phyloP scores from a whole-genome alignment of 2,797 vertebrate genomes.

The Xiphorhynchus erythropygius region DNA sequence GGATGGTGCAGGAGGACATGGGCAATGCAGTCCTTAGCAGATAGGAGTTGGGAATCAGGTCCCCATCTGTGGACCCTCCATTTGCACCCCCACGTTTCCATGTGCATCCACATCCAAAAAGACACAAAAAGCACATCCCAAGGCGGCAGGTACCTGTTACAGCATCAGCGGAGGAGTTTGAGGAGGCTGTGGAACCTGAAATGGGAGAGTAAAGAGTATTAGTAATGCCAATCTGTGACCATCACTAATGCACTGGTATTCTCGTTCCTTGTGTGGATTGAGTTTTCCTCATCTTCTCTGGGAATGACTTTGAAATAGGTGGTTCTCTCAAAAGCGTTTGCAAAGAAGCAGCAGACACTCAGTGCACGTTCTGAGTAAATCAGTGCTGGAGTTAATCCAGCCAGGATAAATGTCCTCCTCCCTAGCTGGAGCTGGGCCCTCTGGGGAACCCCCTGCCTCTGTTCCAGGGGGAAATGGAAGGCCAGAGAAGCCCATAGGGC shows the following conservation, averaged over 20 bases:
- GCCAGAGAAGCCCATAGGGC: neutral
- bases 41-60: neutral
- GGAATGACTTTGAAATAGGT: neutral
- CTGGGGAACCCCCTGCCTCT: neutral
- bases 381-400: neutral
- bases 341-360: neutral
- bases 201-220: neutral
- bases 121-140: neutral
- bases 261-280: neutral
- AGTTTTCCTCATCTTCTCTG: neutral
- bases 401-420: neutral
- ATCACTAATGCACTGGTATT: rapidly evolving
- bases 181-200: conserved; percentile 12
- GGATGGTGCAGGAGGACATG: neutral
- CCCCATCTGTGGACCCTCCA: neutral
- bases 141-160: conserved; percentile 21
- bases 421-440: neutral
- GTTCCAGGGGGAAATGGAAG: neutral
- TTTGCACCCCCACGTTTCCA: neutral
- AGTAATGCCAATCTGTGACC: neutral
- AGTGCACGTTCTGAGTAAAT: neutral
- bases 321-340: neutral
- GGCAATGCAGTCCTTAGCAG: neutral
- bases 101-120: neutral
- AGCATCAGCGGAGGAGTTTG: neutral